Percentiles rank a stretch among this genome's conserved stretches.
Evolutionary conservation across 2,797 vertebrate species (phyloP).

Genomic region (Epinephelus malabaricus): DNA sequence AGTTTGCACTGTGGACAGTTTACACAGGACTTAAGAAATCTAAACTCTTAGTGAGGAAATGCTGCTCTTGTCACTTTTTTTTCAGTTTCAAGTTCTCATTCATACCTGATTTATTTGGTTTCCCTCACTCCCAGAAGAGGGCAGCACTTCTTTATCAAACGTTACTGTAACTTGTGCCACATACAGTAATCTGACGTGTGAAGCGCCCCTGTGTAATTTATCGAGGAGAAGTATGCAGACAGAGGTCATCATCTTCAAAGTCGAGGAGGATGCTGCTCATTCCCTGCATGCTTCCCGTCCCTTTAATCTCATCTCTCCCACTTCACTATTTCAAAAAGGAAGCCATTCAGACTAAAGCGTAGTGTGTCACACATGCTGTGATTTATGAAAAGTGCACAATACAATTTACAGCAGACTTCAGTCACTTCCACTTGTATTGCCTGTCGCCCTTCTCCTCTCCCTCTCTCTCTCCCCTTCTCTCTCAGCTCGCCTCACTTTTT

Average conservation of each 20-base stretch:
- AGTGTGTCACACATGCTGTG: slow-evolving; percentile 39
- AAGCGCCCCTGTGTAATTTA: slow-evolving; percentile 37
- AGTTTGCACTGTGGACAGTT: background rate
- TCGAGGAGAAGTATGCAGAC: slow-evolving; percentile 24
- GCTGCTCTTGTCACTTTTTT: background rate
- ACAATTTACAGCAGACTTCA: slow-evolving; percentile 62
- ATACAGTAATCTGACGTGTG: slow-evolving; percentile 7
- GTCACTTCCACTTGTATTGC: slow-evolving; percentile 48
- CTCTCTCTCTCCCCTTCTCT: slow-evolving; percentile 31
- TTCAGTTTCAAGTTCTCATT: background rate
- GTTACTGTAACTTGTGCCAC: slow-evolving; percentile 6
- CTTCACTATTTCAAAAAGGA: slow-evolving; percentile 51
- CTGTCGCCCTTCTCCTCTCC: slow-evolving; percentile 37
- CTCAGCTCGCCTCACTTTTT: slow-evolving; percentile 52
- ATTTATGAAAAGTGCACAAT: slow-evolving; percentile 60
- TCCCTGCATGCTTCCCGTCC: slow-evolving; percentile 39
- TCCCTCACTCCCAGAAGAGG: slow-evolving; percentile 77
- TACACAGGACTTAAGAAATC: background rate
- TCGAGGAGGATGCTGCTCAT: slow-evolving; percentile 31
- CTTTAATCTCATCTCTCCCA: slow-evolving; percentile 47
- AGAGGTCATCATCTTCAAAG: slow-evolving; percentile 36
- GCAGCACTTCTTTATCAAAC: slow-evolving; percentile 80
- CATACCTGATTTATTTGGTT: slow-evolving; percentile 13
- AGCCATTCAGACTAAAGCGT: slow-evolving; percentile 41
- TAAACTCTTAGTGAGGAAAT: background rate